Evolutionary conservation across 2,797 vertebrate species (phyloP), one percentile per base, ranked within the genome.

Genomic region (Pachyuromys duprasi): DNA sequence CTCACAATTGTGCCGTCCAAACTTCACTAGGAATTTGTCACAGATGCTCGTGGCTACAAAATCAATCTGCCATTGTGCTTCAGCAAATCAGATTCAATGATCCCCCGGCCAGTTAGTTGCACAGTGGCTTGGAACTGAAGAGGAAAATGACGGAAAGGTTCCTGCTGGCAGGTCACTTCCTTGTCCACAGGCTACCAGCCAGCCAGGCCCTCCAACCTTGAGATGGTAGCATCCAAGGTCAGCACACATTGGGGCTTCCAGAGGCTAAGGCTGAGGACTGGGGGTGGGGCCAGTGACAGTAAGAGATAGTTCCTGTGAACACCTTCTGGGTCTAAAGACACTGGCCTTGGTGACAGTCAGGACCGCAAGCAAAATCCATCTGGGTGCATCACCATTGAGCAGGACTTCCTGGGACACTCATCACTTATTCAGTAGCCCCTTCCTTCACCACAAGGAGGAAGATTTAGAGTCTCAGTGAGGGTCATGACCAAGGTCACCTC

Each of bases 1-100:
- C 91, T 90, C 57, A 87, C 89, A 89, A 87, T 15, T 1, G 28
- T 13, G 79, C 82, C 62, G 55, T 95, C 65, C 67, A 81, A 95
- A 95, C 95, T 95, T 97, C 89, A 60, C 90, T 70, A 69, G 80
- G 92, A 97, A 96, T 96, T 89, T 94, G 92, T 96, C 83, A 89
- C 70, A 83, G 89, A 76, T 22, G 2, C 88, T 95, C 39, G 94
- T 92, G 75, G 92, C 91, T 96, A 91, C 91, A 95, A 94, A 96
- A 91, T 95, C 96, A 95, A 95, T 95, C 95, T 96, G 89, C 96
- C 94, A 91, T 95, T 96, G 93, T 95, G 89, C 90, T 95, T 95
- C 83, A 91, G 82, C 92, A 93, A 97, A 97, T 93, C 93, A 94
- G 70, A 89, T 88, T 86, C 96, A 87, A 81, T 94, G 26, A 83